Conservation (phyloP, 2,113 vertebrate genomes). For the Tragelaphus strepsiceros region DNA sequence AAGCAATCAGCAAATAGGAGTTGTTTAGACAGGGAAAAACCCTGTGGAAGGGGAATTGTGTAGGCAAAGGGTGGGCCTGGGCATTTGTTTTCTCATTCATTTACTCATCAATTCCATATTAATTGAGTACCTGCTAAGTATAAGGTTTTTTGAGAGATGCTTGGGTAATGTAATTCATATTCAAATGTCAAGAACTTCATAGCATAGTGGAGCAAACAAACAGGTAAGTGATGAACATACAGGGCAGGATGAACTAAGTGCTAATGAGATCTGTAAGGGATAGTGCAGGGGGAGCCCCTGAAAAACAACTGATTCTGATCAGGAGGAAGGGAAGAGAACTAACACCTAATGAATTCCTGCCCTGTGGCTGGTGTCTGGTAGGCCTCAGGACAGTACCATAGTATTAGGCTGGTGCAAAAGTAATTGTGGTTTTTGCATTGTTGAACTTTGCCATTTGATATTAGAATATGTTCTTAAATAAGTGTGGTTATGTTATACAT, state of each 20-base stretch:
- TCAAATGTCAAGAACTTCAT: not conserved
- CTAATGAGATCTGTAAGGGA: not conserved
- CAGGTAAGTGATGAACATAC: not conserved
- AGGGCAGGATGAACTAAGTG: not conserved
- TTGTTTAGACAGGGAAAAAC: not conserved
- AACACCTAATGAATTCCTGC: not conserved
- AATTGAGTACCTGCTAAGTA: not conserved
- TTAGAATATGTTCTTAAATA: not conserved
- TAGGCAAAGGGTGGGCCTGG: not conserved
- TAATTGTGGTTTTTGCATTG: not conserved
- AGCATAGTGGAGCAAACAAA: not conserved
- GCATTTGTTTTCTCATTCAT: not conserved
- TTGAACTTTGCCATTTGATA: not conserved
- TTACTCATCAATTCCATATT: not conserved
- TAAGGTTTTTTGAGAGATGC: not conserved
- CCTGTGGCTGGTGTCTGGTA: not conserved
- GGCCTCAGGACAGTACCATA: not conserved
- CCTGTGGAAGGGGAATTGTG: not conserved
- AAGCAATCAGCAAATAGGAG: not conserved
- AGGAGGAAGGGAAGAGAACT: not conserved
- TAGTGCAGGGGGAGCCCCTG: not conserved
- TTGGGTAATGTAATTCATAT: not conserved
- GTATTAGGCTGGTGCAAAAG: not conserved
- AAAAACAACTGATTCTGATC: not conserved
- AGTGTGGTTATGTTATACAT: not conserved